A percentile compares a stretch with the other conserved stretches of the same genome.
Evolutionary conservation across 2,888 invertebrate species (phyloP).

Genomic region (Caenorhabditis sp.): DNA sequence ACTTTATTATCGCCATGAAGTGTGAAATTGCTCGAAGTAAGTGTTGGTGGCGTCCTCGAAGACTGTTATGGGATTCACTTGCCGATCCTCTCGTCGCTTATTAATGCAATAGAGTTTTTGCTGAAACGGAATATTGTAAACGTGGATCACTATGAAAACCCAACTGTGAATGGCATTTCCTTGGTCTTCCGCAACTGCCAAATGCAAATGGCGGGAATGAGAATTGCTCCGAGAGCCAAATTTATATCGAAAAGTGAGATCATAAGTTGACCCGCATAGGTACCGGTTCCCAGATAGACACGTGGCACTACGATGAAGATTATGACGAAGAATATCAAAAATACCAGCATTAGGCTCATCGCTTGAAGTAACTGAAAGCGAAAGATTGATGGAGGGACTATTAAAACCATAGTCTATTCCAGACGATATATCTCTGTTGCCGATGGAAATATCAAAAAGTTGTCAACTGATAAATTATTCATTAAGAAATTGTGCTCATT

Average conservation of each 20-base stretch:
- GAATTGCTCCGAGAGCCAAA: slow-evolving; percentile 29
- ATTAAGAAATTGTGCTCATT: no score
- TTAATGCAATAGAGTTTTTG: slow-evolving; percentile 22
- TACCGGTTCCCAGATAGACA: slow-evolving; percentile 23
- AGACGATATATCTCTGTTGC: not conserved
- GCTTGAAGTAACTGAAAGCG: slow-evolving; percentile 23
- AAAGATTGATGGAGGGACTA: not conserved
- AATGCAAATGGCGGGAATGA: slow-evolving; percentile 18
- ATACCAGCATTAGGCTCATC: slow-evolving; percentile 27
- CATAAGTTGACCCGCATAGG: slow-evolving; percentile 34
- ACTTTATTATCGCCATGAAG: slow-evolving; percentile 7
- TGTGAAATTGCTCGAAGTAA: slow-evolving; percentile 39
- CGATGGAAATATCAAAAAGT: no score
- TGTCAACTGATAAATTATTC: not conserved
- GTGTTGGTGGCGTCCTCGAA: slow-evolving; percentile 38
- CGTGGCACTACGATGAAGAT: slow-evolving; percentile 35
- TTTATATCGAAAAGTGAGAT: slow-evolving; percentile 40
- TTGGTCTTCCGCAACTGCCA: slow-evolving; percentile 21
- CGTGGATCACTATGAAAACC: not conserved
- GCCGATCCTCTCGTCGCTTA: slow-evolving; percentile 20
- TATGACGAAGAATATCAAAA: slow-evolving; percentile 27
- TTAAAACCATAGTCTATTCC: not conserved
- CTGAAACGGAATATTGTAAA: slow-evolving; percentile 6
- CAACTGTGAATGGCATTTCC: slow-evolving; percentile 27
- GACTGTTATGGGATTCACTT: slow-evolving; percentile 35